Base-by-base conservation (phyloP, 2,113 vertebrate species). In the Prionailurus bengalensis region DNA sequence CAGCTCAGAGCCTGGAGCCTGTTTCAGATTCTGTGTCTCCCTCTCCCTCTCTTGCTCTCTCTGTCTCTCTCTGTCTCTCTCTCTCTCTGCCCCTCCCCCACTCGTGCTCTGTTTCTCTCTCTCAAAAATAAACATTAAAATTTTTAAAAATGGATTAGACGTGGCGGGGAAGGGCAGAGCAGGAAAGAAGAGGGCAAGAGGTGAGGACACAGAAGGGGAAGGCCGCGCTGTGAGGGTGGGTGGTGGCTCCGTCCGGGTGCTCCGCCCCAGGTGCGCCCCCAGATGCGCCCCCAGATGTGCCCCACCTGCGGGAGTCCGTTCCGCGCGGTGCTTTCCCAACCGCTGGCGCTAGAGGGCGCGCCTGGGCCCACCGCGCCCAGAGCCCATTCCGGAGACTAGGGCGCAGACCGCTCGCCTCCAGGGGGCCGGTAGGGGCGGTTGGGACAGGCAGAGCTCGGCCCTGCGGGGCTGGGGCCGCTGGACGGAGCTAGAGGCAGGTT, bases 381-480 rank as follows among this genome's bases (percentile, higher is more conserved):
- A 5, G 21, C 3, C 5, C 15, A 53, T 16, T 36, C 42, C 0
- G 4, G 27, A n/a, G 76, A 61, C 19, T 0, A 3, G 12, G 0
- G 6, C 9, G 1, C 65, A 4, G 10, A 29, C 27, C 17, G 6
- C 11, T n/a, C 0, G 4, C 14, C 45, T 39, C n/a, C 8, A 16
- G 2, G n/a, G 3, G 16, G 13, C 31, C 4, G 1, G 53, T 31
- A 65, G 55, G 71, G 3, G 42, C 31, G 23, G 29, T 45, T 7
- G 0, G 14, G 16, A 14, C 3, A 7, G 0, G 13, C 12, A 0
- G 78, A 42, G 12, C 19, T 6, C 0, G 2, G 42, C 25, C 73
- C 25, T 2, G 39, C 73, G 7, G 6, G 73, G 39, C 39, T 45
- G 73, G 39, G 73, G 25, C 73, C 45, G 39, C 23, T 29, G 73